Conservation (phyloP, 2,797 vertebrate genomes). For the Simalia tracyae region DNA sequence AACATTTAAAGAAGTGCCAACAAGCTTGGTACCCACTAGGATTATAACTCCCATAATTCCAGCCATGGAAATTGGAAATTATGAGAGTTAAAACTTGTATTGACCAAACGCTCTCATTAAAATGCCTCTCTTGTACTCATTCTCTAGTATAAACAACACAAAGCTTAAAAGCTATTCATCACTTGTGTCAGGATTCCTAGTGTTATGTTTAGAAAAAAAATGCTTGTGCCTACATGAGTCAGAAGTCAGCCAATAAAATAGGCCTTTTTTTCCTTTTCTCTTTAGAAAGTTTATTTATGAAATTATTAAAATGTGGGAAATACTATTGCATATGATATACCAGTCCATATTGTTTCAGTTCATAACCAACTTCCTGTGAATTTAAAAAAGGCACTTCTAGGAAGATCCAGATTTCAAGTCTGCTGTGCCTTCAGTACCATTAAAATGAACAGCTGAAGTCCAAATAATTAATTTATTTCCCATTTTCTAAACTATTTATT, state of each 20-base stretch:
- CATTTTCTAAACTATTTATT: not conserved
- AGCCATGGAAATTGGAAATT: not conserved
- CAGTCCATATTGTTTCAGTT: conserved; percentile 35
- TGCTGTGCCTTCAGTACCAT: conserved; percentile 4
- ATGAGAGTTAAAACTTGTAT: not conserved
- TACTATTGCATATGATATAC: conserved; percentile 20
- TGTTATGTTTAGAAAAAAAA: conserved; percentile 49
- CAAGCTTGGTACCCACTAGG: not conserved
- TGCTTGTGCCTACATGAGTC: conserved; percentile 42
- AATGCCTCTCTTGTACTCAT: not conserved
- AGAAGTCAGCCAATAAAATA: conserved; percentile 48
- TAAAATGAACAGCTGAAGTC: not conserved
- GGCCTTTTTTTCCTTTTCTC: conserved; percentile 8
- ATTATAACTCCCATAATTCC: not conserved
- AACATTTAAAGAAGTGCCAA: not conserved
- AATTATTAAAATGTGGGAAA: conserved; percentile 55
- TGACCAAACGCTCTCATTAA: not conserved
- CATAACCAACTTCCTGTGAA: conserved; percentile 40
- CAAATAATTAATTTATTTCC: not conserved
- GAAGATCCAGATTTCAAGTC: conserved; percentile 29
- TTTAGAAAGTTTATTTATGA: conserved; percentile 4
- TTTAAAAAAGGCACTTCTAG: not conserved
- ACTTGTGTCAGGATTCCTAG: not conserved
- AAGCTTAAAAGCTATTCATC: not conserved
- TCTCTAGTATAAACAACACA: not conserved